Evolutionary conservation across 2,113 vertebrate genomes (phyloP).

Genomic region (Strigops habroptila): DNA sequence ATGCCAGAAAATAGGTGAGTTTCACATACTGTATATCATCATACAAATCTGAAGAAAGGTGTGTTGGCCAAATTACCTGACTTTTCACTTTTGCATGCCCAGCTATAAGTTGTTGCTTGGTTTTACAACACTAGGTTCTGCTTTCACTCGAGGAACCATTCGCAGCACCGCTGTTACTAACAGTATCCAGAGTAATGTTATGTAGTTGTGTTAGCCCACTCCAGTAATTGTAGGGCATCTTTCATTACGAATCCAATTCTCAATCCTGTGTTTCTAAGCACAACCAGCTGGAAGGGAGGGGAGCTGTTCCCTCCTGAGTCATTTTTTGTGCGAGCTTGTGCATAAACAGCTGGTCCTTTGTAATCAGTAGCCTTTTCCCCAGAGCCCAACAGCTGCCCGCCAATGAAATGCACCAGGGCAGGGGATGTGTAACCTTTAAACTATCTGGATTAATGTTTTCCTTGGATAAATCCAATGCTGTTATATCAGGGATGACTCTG

Average conservation of each 20-base stretch:
- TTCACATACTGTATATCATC: neutral
- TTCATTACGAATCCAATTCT: neutral
- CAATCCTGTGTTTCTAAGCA: neutral
- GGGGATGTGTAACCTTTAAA: neutral
- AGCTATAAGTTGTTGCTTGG: neutral
- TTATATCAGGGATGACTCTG: neutral
- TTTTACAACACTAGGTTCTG: neutral
- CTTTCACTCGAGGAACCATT: neutral
- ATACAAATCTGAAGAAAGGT: neutral
- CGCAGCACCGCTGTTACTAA: neutral
- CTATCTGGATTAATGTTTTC: neutral
- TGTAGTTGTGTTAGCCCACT: neutral
- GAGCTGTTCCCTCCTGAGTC: neutral
- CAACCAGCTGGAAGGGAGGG: conserved; percentile 35
- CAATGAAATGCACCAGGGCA: neutral
- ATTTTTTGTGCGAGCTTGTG: conserved; percentile 23
- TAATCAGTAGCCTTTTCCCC: neutral
- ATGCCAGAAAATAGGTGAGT: neutral
- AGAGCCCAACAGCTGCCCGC: neutral
- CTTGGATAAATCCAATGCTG: neutral
- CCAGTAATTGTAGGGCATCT: neutral
- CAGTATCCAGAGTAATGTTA: neutral
- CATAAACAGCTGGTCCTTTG: conserved; percentile 14
- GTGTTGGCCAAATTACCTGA: neutral
- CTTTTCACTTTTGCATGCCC: neutral